Conservation (phyloP, 2,113 vertebrate species). For the Beaufortia kweichowensis region DNA sequence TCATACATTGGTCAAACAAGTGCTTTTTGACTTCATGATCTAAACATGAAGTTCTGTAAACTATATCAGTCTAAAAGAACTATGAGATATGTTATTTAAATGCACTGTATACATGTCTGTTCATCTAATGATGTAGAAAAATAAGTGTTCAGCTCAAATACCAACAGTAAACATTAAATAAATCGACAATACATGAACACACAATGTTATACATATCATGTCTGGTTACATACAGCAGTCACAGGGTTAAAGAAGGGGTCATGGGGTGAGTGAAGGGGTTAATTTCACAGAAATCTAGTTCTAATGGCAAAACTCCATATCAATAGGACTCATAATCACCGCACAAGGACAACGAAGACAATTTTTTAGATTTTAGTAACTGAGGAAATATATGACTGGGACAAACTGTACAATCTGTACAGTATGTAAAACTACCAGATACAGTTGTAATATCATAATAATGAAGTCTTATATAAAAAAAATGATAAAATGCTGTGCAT, state of each 20-base stretch:
- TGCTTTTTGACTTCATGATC: neutral
- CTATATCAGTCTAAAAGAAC: too few species aligned
- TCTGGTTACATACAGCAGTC: constrained; percentile 1
- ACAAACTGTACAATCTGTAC: constrained; percentile 25
- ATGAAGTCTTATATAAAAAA: neutral
- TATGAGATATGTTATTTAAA: too few species aligned
- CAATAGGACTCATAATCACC: constrained; percentile 22
- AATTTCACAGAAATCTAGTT: neutral
- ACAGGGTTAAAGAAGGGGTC: constrained; percentile 11
- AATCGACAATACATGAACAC: too few species aligned
- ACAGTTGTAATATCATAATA: neutral
- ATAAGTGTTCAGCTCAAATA: constrained; percentile 6
- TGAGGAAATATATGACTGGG: constrained; percentile 55
- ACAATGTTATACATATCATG: neutral
- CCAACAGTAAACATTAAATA: neutral
- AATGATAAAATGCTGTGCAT: neutral
- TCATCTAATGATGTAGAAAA: neutral
- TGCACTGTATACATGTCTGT: constrained; percentile 2
- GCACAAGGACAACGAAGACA: constrained; percentile 27
- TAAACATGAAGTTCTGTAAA: too few species aligned
- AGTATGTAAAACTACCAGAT: neutral
- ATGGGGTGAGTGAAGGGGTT: constrained; percentile 4
- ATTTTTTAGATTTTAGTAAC: constrained; percentile 13
- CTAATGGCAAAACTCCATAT: neutral
- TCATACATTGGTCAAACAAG: constrained; percentile 8